Percentiles rank a stretch among this genome's conserved stretches.
Evolutionary conservation across 2,797 vertebrate genomes (phyloP).

Genomic region (Columba guinea): DNA sequence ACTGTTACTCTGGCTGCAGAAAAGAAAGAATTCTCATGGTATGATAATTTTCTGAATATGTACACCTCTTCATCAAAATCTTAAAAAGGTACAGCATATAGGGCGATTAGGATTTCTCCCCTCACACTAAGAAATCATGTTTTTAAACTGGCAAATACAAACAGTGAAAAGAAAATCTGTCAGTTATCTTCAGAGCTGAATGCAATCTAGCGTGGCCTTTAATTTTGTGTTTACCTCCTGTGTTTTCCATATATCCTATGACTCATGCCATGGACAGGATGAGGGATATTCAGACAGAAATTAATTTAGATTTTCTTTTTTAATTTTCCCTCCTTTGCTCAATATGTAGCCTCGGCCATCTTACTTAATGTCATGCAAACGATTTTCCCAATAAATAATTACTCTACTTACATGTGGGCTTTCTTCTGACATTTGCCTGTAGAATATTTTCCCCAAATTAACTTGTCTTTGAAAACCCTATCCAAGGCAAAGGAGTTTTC

Average conservation of each 20-base stretch:
- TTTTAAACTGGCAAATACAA: not conserved
- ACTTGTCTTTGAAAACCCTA: not conserved
- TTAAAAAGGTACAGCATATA: not conserved
- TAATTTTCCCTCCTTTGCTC: not conserved
- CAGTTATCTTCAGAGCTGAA: not conserved
- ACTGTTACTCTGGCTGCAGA: not conserved
- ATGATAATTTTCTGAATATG: not conserved
- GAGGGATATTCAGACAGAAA: not conserved
- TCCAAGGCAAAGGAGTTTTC: not conserved
- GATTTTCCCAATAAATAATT: not conserved
- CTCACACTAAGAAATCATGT: not conserved
- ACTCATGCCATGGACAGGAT: not conserved
- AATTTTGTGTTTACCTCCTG: not conserved
- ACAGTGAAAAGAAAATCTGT: not conserved
- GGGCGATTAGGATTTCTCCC: accelerated
- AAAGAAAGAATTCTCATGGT: not conserved
- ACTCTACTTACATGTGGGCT: not conserved
- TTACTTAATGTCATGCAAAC: not conserved
- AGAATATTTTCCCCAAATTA: not conserved
- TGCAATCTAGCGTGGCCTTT: not conserved
- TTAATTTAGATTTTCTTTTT: not conserved
- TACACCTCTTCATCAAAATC: not conserved
- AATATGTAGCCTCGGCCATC: not conserved
- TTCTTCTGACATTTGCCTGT: not conserved
- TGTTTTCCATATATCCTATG: not conserved